Evolutionary conservation across 2,888 invertebrate species (phyloP), one percentile per base, ranked within the genome.

Genomic region (Torymus aiolomorphi): DNA sequence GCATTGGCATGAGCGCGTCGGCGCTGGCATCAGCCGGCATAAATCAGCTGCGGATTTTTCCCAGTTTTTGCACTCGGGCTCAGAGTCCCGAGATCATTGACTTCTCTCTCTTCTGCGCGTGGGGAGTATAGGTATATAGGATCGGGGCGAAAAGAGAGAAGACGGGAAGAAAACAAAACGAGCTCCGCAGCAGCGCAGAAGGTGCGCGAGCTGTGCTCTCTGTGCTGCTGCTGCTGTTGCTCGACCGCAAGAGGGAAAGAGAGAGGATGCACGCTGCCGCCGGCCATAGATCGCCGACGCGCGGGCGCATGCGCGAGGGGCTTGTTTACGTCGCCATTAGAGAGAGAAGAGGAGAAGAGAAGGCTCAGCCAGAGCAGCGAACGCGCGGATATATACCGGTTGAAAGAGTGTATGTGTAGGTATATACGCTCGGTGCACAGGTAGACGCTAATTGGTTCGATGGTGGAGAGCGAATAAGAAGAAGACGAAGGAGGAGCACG

Each of bases 311-410:
- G 89, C 89, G 88, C 87, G 78, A 42, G 61, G 3, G 51, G 78
- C 85, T 88, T 89, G 89, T 89, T 89, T 89, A 89, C 88, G 87
- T 88, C 87, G 86, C 84, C 86, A 85, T 86, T 84, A 84, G 81
- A 76, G 76, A 82, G 74, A 82, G 54, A 42, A 61, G 62, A 71
- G 57, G 78, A 63, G 57, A 49, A 62, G 65, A 20, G 42, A 18
- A 18, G 61, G 3, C 1, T 16, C 8, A 52, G 12, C 14, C 13
- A 8, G 13, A 13, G 31, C 16, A 67, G 51, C 61, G 61, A 66
- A 56, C 63, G 20, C n/a, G 42, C 31, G 10, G 42, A 1, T 51
- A 0, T 51, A 42, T 42, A 42, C 42, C 42, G 42, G 42, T 42
- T 42, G 42, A 42, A 8, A 42, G 42, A 42, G 42, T 42, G 42